These are phyloP conservation scores for Pluvianellus socialis DNA, from an alignment of 2,113 vertebrate species.

Conservation along the genomic window DNA sequence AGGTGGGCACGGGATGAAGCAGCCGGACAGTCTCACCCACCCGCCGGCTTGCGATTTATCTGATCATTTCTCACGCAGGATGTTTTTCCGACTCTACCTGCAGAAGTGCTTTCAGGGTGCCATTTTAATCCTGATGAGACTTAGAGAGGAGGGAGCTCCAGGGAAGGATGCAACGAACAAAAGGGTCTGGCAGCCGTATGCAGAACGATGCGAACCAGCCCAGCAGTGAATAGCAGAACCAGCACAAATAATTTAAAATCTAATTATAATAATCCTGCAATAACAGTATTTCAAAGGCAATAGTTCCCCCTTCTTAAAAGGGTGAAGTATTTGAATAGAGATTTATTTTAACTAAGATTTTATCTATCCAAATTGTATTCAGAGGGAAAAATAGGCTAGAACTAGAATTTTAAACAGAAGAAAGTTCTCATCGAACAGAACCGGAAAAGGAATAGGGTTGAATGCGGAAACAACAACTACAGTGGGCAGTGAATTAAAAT, in stretches of 20 bases:
- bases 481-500: background rate
- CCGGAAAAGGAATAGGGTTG: background rate
- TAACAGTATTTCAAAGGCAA: background rate
- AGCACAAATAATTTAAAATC: background rate
- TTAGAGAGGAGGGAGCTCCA: background rate
- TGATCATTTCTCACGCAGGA: fast-evolving
- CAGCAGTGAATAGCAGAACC: background rate
- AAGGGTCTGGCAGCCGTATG: background rate
- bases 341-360: background rate
- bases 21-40: background rate
- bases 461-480: background rate
- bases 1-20: background rate
- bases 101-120: background rate
- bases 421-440: background rate
- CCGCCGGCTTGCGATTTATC: background rate
- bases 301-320: background rate
- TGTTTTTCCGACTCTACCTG: background rate
- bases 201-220: background rate
- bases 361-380: background rate
- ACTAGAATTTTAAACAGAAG: background rate
- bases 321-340: background rate
- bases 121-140: background rate
- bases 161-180: background rate
- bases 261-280: background rate
- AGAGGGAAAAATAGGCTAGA: background rate